Conservation (phyloP, 2,888 invertebrate species). For the Dastarcus helophoroides region DNA sequence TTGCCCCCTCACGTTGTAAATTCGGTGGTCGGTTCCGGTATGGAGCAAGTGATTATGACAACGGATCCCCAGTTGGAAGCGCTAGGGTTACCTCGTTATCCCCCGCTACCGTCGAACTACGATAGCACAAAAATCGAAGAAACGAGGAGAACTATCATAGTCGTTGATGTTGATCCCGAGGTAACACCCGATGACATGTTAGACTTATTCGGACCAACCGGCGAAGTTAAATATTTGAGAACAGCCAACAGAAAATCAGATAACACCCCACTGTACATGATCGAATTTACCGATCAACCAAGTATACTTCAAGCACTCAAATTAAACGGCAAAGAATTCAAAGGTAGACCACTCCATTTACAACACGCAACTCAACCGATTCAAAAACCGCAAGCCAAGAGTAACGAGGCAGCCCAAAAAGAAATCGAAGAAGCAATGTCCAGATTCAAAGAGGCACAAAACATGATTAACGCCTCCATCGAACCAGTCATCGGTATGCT, state of each 20-base stretch:
- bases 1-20: slow-evolving; percentile 86
- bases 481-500: slow-evolving; percentile 82
- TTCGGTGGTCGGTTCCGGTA: slow-evolving; percentile 69
- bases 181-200: slow-evolving; percentile 70
- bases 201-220: slow-evolving; percentile 74
- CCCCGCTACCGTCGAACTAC: slow-evolving; percentile 75
- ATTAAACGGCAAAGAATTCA: slow-evolving; percentile 68
- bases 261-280: slow-evolving; percentile 66
- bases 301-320: slow-evolving; percentile 76
- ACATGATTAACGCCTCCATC: slow-evolving; percentile 86
- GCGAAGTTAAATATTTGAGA: slow-evolving; percentile 90
- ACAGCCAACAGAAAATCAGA: slow-evolving; percentile 78
- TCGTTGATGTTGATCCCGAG: slow-evolving; percentile 65
- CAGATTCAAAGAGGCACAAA: slow-evolving; percentile 90
- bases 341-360: slow-evolving; percentile 57
- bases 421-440: slow-evolving; percentile 98
- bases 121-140: slow-evolving; percentile 90
- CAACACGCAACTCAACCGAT: slow-evolving; percentile 89
- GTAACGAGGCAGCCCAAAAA: slow-evolving; percentile 87
- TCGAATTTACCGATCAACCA: slow-evolving; percentile 90
- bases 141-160: slow-evolving; percentile 82
- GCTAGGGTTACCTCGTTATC: slow-evolving; percentile 79
- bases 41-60: slow-evolving; percentile 70
- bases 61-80: slow-evolving; percentile 80
- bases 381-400: slow-evolving; percentile 85